Evolutionary conservation across 2,113 vertebrate genomes (phyloP).

Genomic region (Casuarius casuarius): DNA sequence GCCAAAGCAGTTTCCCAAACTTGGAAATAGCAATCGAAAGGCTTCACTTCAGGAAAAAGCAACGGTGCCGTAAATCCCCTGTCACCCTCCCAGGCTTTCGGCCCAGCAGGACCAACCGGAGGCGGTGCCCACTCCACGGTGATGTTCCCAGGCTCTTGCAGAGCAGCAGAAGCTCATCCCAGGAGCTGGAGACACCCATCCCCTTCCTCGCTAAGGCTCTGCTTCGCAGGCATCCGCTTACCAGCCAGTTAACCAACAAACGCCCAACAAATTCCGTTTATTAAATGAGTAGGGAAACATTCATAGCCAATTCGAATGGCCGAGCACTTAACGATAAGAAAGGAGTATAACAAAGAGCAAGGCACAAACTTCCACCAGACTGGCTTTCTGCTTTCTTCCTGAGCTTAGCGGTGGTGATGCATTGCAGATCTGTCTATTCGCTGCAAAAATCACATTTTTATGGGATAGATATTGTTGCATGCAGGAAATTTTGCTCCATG

Average conservation of each 20-base stretch:
- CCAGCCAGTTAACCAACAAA: fast-evolving
- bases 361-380: neutral
- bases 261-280: fast-evolving
- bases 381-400: neutral
- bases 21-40: too few species aligned
- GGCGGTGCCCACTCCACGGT: too few species aligned
- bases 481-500: too few species aligned
- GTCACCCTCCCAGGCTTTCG: too few species aligned
- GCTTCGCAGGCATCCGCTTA: fast-evolving
- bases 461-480: fast-evolving
- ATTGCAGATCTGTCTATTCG: neutral
- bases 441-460: fast-evolving
- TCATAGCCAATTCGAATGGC: fast-evolving
- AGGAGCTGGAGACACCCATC: neutral
- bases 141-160: neutral
- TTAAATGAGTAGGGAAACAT: neutral
- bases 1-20: neutral
- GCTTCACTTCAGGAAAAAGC: neutral
- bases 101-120: too few species aligned
- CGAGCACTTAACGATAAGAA: too few species aligned
- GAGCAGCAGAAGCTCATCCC: too few species aligned
- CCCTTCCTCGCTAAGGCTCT: neutral
- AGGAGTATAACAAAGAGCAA: neutral
- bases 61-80: too few species aligned
- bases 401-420: fast-evolving